These are phyloP conservation scores for Dermatophagoides farinae DNA, from an alignment of 1,140 invertebrate species.

Conservation along the genomic window DNA sequence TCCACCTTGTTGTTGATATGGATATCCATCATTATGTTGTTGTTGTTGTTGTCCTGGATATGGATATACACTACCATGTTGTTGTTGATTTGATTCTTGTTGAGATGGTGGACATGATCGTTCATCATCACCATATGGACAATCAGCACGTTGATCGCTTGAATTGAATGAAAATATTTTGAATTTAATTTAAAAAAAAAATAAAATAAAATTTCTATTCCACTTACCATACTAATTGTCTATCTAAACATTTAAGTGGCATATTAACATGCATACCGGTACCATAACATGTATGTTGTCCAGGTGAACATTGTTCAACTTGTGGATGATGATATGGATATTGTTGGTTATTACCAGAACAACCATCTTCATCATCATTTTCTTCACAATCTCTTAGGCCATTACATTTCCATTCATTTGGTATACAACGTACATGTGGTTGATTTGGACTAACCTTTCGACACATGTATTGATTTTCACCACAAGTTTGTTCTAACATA, in stretches of 20 bases:
- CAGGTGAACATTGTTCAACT: background rate
- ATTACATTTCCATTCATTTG: slow-evolving; percentile 10
- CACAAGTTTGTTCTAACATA: background rate
- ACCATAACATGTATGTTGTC: slow-evolving; percentile 5
- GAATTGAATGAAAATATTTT: background rate
- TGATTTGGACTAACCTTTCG: background rate
- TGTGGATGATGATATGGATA: background rate
- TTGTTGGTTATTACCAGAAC: background rate
- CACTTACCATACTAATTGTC: background rate
- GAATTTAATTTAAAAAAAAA: background rate
- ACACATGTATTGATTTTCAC: background rate
- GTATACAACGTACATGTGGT: slow-evolving; percentile 2
- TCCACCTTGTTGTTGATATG: background rate
- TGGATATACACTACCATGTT: background rate
- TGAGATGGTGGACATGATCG: background rate
- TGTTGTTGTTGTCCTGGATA: background rate
- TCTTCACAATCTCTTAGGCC: slow-evolving; percentile 7
- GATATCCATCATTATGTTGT: background rate
- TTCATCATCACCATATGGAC: slow-evolving; percentile 8
- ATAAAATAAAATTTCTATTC: background rate
- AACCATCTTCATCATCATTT: slow-evolving; percentile 8
- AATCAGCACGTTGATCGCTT: slow-evolving; percentile 3
- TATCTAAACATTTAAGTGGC: background rate
- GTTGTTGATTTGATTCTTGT: background rate
- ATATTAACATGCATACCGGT: background rate